A percentile compares a stretch with the other conserved stretches of the same genome.
These are phyloP conservation scores for Chlorodrepanis virens DNA, from an alignment of 2,113 vertebrate genomes.

Conservation along the genomic window DNA sequence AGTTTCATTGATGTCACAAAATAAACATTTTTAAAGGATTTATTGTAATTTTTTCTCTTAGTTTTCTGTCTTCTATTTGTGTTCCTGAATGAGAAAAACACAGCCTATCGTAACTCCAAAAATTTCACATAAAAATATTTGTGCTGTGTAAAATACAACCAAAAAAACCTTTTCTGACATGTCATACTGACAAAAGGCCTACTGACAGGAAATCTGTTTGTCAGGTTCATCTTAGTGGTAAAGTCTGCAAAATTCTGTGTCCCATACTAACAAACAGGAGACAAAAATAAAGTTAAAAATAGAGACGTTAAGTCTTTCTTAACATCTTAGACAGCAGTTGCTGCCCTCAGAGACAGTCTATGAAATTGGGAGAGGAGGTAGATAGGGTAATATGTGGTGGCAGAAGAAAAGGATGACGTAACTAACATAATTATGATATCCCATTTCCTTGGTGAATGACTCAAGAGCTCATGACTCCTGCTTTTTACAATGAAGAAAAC, in stretches of 20 bases:
- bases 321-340: background rate
- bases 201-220: background rate
- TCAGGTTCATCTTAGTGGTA: background rate
- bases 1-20: background rate
- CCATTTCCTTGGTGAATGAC: background rate
- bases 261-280: background rate
- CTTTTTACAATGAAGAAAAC: background rate
- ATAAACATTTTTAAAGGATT: background rate
- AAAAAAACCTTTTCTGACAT: background rate
- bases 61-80: background rate
- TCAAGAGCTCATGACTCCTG: background rate
- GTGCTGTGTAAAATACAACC: background rate
- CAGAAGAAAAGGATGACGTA: background rate
- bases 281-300: background rate
- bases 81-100: background rate
- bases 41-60: background rate
- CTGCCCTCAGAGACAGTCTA: background rate
- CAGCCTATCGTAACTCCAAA: background rate
- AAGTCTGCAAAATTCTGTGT: background rate
- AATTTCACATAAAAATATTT: background rate
- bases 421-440: conserved; percentile 14
- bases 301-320: background rate
- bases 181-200: background rate
- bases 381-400: background rate
- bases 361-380: background rate